phyloP scores from a whole-genome alignment of 2,888 invertebrate genomes.

The Lypha dubia region DNA sequence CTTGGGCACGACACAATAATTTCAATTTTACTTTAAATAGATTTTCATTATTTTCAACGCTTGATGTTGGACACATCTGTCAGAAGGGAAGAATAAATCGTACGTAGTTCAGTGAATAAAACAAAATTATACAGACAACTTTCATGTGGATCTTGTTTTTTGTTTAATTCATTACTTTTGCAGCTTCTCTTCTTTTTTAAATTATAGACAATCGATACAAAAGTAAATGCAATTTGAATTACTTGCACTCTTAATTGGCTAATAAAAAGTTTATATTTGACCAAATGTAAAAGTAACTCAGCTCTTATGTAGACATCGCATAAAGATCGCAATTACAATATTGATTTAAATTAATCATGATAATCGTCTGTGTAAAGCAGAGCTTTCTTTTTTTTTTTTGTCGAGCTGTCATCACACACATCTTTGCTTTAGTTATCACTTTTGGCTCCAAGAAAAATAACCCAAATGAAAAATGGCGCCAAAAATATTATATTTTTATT shows the following conservation, averaged over 20 bases:
- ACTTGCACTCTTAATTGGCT: slow-evolving; percentile 3
- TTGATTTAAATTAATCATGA: no score
- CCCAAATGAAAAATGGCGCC: no score
- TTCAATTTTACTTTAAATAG: neutral
- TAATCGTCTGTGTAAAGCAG: no score
- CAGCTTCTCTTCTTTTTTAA: slow-evolving; percentile 45
- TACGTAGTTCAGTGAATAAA: slow-evolving; percentile 38
- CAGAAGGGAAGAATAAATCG: slow-evolving; percentile 39
- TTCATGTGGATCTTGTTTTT: slow-evolving; percentile 47
- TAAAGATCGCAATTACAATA: no score
- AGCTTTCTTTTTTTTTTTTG: no score
- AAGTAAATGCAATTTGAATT: slow-evolving; percentile 10
- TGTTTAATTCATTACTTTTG: slow-evolving; percentile 33
- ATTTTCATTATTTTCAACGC: neutral
- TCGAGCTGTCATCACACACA: no score
- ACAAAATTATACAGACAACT: slow-evolving; percentile 48
- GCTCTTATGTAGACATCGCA: no score
- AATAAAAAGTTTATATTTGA: slow-evolving; percentile 3
- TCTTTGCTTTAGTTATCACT: no score
- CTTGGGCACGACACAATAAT: neutral
- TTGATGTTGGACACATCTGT: slow-evolving; percentile 27
- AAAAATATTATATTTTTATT: no score
- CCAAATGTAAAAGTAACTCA: no score
- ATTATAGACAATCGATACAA: slow-evolving; percentile 43
- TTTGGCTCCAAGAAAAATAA: no score